Evolutionary conservation across 2,888 invertebrate genomes (phyloP).

Genomic region (Galeruca laticollis): DNA sequence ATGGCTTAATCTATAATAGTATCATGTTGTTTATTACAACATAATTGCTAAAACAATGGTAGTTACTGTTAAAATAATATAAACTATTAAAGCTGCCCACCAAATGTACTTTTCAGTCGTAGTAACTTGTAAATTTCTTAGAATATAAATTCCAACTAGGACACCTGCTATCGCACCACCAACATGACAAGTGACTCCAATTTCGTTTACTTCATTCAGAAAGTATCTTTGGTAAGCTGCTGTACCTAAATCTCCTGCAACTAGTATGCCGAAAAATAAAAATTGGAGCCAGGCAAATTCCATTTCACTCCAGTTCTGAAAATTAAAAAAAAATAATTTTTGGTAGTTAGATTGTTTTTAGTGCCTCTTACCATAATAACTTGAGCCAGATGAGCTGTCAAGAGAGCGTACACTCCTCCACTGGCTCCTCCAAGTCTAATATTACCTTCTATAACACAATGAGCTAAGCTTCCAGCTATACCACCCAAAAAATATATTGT

Average conservation of each 20-base stretch:
- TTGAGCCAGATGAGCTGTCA: slow-evolving; percentile 93
- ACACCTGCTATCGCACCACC: slow-evolving; percentile 89
- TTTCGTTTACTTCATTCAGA: slow-evolving; percentile 72
- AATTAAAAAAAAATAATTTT: background rate
- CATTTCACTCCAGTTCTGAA: slow-evolving; percentile 97
- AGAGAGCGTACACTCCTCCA: slow-evolving; percentile 94
- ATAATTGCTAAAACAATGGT: slow-evolving; percentile 19
- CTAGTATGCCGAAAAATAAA: slow-evolving; percentile 82
- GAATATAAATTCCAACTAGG: slow-evolving; percentile 74
- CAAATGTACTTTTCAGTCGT: slow-evolving; percentile 73
- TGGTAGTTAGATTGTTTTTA: background rate
- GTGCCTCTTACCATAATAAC: slow-evolving; percentile 80
- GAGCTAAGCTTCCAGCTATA: slow-evolving; percentile 85
- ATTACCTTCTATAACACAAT: slow-evolving; percentile 83
- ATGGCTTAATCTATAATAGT: no score
- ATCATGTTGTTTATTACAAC: background rate
- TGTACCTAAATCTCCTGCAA: slow-evolving; percentile 85
- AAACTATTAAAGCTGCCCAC: slow-evolving; percentile 79
- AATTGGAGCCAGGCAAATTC: slow-evolving; percentile 89
- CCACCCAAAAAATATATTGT: slow-evolving; percentile 89
- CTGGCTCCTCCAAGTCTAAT: slow-evolving; percentile 93
- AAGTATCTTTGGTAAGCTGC: slow-evolving; percentile 91
- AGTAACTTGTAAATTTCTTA: slow-evolving; percentile 74
- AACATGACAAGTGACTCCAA: slow-evolving; percentile 95
- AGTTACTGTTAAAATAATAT: slow-evolving; percentile 75